A percentile compares a stretch with the other conserved stretches of the same genome.
phyloP scores from a whole-genome alignment of 2,888 invertebrate species.

The Drosophila nigricruria region DNA sequence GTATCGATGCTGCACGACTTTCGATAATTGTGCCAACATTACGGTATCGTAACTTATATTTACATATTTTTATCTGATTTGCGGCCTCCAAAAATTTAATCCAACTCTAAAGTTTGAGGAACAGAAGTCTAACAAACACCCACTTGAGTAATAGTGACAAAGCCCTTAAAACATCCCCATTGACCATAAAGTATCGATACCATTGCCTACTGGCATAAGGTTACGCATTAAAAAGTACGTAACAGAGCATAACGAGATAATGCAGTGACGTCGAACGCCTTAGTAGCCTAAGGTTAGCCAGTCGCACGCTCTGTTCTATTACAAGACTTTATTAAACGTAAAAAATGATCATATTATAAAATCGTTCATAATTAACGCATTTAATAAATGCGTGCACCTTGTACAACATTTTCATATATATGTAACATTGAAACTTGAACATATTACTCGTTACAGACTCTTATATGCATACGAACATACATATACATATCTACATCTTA shows the following conservation, averaged over 20 bases:
- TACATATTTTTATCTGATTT: neutral
- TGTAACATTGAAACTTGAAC: conserved; percentile 62
- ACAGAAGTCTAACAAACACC: neutral
- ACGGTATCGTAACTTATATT: neutral
- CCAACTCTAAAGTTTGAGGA: too few species aligned
- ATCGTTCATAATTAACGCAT: conserved; percentile 26
- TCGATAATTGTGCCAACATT: neutral
- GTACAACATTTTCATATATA: conserved; percentile 49
- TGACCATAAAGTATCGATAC: neutral
- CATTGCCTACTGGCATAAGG: neutral
- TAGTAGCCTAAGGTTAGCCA: neutral
- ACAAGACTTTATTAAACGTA: conserved; percentile 46
- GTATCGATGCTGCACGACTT: neutral
- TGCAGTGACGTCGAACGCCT: neutral
- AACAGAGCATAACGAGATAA: neutral
- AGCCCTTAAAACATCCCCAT: rapidly evolving
- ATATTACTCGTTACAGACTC: conserved; percentile 25
- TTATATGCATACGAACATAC: conserved; percentile 6
- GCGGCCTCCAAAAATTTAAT: too few species aligned
- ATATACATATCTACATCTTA: conserved; percentile 17
- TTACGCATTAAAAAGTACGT: neutral
- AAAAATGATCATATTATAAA: conserved; percentile 47
- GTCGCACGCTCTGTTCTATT: conserved; percentile 7
- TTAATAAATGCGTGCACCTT: conserved; percentile 25
- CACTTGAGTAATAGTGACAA: neutral